Evolutionary conservation across 2,888 invertebrate species (phyloP), one percentile per base, ranked within the genome.

Genomic region (Glyphotaelius pellucidus): DNA sequence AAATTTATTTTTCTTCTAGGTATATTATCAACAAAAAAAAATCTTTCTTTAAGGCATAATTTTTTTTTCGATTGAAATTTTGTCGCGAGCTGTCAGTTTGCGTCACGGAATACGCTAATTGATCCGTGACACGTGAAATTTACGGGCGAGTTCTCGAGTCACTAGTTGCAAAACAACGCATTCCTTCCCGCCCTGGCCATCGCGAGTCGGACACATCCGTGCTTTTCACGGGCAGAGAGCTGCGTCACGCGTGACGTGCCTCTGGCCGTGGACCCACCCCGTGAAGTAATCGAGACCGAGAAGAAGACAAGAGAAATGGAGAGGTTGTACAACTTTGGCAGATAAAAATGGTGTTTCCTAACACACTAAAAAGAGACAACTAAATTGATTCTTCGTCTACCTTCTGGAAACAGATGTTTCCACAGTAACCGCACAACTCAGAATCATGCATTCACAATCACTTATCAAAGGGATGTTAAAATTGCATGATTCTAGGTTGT

Each of bases 241-340:
- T 52, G 52, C 52, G 19, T 52, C 52, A 83, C 84, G 81, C 38
- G 84, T 84, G 84, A 84, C 84, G 84, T 84, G 25, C 9, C 38
- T 25, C 32, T 32, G 35, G 32, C 25, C 35, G 38, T 84, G 81
- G 35, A 84, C 84, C 84, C 38, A 84, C 84, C 84, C 84, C 35
- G n/a, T 84, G 38, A n/a, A 84, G 84, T 84, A 84, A 84, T 84
- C 84, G 31, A 38, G 84, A 38, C 15, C 67, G 25, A 67, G 67
- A 67, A 67, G 67, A 67, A 25, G 19, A 52, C 3, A 67, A 67
- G 67, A 67, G 25, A 67, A 67, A n/a, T 67, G 25, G 67, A 67
- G 67, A n/a, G 67, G 25, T 25, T 9, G 25, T 67, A 25, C n/a
- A 25, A 25, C 19, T 52, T 52, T 52, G 19, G 19, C 52, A 52